phyloP scores from a whole-genome alignment of 2,113 vertebrate species.

The Syngnathus floridae region DNA sequence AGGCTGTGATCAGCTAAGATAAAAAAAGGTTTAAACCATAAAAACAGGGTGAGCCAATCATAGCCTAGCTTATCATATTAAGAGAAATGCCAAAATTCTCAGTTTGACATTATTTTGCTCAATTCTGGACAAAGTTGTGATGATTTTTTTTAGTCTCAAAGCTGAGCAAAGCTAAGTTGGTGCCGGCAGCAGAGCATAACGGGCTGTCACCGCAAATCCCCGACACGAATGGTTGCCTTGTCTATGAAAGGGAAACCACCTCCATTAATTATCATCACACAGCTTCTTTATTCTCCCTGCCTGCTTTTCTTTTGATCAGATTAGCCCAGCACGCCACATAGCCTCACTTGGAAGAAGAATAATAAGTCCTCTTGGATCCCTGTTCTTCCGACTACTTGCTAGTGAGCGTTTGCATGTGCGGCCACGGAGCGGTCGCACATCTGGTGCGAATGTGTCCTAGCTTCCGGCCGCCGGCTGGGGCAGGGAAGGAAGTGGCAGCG shows the following conservation, averaged over 20 bases:
- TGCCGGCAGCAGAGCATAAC: not conserved
- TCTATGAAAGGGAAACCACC: slow-evolving; percentile 16
- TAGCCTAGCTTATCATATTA: not conserved
- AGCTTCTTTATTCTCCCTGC: slow-evolving; percentile 45
- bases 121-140: not conserved
- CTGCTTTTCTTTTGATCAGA: slow-evolving; percentile 57
- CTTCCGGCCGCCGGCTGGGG: slow-evolving; percentile 69
- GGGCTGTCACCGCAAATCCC: slow-evolving; percentile 14
- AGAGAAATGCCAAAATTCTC: not conserved
- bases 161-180: not conserved
- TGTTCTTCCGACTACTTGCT: slow-evolving; percentile 40
- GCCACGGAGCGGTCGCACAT: slow-evolving; percentile 55
- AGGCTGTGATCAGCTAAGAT: not conserved
- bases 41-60: not conserved
- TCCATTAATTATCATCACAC: slow-evolving; percentile 51
- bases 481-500: slow-evolving; percentile 61
- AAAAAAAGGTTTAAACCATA: not conserved
- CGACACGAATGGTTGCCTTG: not conserved
- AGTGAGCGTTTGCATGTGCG: slow-evolving; percentile 23
- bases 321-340: slow-evolving; percentile 34
- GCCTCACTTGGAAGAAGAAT: slow-evolving; percentile 43
- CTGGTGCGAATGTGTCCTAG: slow-evolving; percentile 70
- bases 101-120: not conserved
- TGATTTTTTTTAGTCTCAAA: not conserved
- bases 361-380: slow-evolving; percentile 57